phyloP scores from a whole-genome alignment of 2,113 vertebrate species.

The Merops nubicus region DNA sequence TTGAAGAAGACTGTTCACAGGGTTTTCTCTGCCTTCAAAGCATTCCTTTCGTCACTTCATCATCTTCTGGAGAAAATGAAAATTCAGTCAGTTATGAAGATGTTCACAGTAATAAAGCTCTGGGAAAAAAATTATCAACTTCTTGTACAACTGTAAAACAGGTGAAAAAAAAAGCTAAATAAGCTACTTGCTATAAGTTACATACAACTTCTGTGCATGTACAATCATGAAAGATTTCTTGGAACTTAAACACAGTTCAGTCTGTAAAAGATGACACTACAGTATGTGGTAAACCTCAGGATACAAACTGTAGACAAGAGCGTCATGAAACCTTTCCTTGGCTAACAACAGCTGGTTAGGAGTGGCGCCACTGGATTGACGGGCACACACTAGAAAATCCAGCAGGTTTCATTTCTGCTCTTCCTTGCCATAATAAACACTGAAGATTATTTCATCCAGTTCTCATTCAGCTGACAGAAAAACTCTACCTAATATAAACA shows the following conservation, averaged over 20 bases:
- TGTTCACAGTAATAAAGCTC: not conserved
- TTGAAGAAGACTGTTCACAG: not conserved
- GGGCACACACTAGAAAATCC: not conserved
- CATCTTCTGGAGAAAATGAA: not conserved
- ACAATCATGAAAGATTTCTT: not conserved
- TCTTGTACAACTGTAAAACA: not conserved
- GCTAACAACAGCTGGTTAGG: not conserved
- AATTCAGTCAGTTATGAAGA: not conserved
- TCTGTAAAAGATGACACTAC: not conserved
- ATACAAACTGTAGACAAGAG: not conserved
- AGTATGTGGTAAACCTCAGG: not conserved
- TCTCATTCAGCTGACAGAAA: not conserved
- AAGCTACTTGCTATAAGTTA: not conserved
- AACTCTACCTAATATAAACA: not conserved
- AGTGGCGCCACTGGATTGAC: not conserved
- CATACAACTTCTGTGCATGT: not conserved
- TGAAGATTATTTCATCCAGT: not conserved
- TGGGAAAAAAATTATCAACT: not conserved
- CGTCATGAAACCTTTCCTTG: not conserved
- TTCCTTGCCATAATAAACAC: conserved; percentile 1
- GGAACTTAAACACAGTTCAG: not conserved
- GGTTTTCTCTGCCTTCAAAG: not conserved
- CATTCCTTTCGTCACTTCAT: not conserved
- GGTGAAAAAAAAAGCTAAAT: not conserved
- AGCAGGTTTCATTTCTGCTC: not conserved